Evolutionary conservation across 2,797 vertebrate species (phyloP).

Genomic region (Spatula versicolor): DNA sequence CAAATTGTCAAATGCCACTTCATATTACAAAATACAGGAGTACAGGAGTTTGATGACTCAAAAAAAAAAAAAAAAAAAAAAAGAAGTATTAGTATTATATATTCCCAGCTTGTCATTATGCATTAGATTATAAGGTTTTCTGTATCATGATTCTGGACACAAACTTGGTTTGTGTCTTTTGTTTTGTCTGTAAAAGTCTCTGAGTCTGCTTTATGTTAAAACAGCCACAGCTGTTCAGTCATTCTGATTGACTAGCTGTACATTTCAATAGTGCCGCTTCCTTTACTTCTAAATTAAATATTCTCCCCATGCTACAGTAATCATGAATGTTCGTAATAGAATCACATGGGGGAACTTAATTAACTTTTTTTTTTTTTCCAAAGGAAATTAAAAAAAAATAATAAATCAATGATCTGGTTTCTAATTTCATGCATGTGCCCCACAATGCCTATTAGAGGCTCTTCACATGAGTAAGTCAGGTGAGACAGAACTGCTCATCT

Average conservation of each 20-base stretch:
- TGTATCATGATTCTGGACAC: neutral
- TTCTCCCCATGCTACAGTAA: constrained; percentile 22
- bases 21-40: neutral
- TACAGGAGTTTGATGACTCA: neutral
- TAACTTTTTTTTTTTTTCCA: constrained; percentile 46
- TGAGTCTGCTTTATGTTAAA: neutral
- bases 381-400: neutral
- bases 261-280: neutral
- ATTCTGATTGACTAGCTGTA: neutral
- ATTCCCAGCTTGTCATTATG: neutral
- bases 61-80: no score
- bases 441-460: neutral
- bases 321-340: constrained; percentile 22
- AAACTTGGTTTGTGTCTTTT: neutral
- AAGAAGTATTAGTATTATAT: neutral
- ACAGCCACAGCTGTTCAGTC: neutral
- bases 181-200: neutral
- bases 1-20: neutral
- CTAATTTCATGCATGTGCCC: neutral
- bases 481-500: constrained; percentile 30
- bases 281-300: neutral
- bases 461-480: neutral
- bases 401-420: neutral
- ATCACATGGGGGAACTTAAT: constrained; percentile 19
- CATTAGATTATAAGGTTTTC: neutral